Evolutionary conservation across 2,797 vertebrate species (phyloP).

Genomic region (Microctenopoma steveboyesi): DNA sequence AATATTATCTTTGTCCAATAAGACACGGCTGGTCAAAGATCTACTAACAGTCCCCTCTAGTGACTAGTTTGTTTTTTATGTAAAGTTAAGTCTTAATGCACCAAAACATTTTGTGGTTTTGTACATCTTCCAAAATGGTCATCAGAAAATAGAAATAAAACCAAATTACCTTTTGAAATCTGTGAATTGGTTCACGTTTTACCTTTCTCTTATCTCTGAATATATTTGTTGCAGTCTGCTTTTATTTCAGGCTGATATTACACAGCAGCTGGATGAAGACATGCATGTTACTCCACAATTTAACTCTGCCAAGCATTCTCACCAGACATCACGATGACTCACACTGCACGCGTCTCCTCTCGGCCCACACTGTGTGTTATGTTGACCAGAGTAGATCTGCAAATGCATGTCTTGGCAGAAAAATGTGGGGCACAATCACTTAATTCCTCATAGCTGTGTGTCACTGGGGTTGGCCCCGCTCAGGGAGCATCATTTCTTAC

Average conservation of each 20-base stretch:
- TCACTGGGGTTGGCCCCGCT: slow-evolving; percentile 44
- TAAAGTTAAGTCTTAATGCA: neutral
- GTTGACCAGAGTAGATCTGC: slow-evolving; percentile 41
- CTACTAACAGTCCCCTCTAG: neutral
- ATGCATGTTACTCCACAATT: slow-evolving; percentile 25
- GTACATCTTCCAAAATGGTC: neutral
- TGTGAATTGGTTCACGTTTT: slow-evolving; percentile 2
- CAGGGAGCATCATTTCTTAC: slow-evolving; percentile 38
- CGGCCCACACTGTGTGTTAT: slow-evolving; percentile 37
- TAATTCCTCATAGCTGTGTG: slow-evolving; percentile 62
- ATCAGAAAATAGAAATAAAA: slow-evolving; percentile 7
- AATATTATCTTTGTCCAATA: neutral
- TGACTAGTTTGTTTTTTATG: neutral
- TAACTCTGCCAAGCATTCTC: slow-evolving; percentile 19
- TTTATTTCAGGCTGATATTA: slow-evolving; percentile 16
- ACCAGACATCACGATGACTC: slow-evolving; percentile 53
- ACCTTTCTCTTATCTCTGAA: slow-evolving; percentile 14
- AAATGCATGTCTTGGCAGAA: slow-evolving; percentile 46
- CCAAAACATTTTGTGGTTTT: neutral
- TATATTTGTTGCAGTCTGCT: slow-evolving; percentile 10
- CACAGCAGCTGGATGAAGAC: slow-evolving; percentile 15
- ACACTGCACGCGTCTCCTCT: slow-evolving; percentile 26
- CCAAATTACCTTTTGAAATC: neutral
- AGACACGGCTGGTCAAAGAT: neutral
- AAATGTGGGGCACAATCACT: slow-evolving; percentile 50